Evolutionary conservation across 2,113 vertebrate species (phyloP), one percentile per base, ranked within the genome.

Genomic region (Platysternon megacephalum): DNA sequence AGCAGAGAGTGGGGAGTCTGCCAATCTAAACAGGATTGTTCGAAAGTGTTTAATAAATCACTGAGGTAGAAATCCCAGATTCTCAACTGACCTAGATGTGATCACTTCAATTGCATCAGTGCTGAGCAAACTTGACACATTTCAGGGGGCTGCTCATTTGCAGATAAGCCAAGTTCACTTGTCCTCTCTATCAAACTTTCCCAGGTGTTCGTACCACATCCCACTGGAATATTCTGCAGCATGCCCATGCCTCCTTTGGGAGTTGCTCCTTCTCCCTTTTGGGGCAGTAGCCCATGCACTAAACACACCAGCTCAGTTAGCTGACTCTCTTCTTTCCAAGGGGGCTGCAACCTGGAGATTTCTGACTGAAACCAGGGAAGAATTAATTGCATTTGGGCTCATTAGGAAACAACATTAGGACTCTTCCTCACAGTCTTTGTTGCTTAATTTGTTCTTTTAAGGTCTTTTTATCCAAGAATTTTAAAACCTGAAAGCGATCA

Each of bases 1-100:
- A 97, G 95, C 96, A 85, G 72, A 44, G 9, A 86, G 85, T 3
- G 65, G 95, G 87, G 82, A 95, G 87, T 58, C 89, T 97, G 96
- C 97, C 96, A 97, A 95, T 49, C 89, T 79, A 95, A 97, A 96
- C 95, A 96, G 21, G 12, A 92, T 82, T 48, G 79, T 74, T 93
- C 92, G 85, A 89, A 93, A 92, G 87, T 92, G 92, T 91, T 81
- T 88, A 91, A 92, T 94, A 82, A 88, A 92, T 92, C 93, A 89
- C 85, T 90, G 89, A 44, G 65, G 42, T 0, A 86, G 87, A 96
- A 91, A 95, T 82, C 92, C 79, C 90, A 24, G 52, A 92, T 91
- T 92, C 93, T 74, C 90, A 91, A 87, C 89, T 93, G 96, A 93
- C 95, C 87, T 65, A 81, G 65, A 86, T 91, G 85, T 89, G 91